phyloP scores from a whole-genome alignment of 2,797 vertebrate genomes.

The Gymnopithys bicolor region DNA sequence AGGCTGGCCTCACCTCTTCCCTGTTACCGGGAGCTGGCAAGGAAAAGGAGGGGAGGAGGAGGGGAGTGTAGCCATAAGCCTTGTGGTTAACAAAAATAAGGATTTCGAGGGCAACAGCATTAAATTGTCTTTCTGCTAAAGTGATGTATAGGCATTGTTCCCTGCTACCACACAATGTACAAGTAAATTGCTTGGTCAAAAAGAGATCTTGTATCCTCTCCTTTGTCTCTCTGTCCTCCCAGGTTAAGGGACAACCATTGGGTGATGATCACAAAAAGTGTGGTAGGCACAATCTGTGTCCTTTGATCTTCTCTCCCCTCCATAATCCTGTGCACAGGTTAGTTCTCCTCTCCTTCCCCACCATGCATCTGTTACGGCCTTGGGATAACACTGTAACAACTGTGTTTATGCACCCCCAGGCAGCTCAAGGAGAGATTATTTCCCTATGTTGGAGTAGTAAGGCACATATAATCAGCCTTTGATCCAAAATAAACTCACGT shows the following conservation, averaged over 20 bases:
- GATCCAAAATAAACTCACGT: background rate
- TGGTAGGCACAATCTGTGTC: background rate
- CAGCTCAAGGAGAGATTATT: background rate
- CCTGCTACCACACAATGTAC: background rate
- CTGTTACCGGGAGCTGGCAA: slow-evolving; percentile 70
- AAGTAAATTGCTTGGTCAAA: slow-evolving; percentile 41
- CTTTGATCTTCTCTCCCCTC: background rate
- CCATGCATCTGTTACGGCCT: background rate
- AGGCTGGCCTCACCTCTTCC: slow-evolving; percentile 73
- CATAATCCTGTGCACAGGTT: background rate
- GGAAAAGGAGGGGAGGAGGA: background rate
- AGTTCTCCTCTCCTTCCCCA: background rate
- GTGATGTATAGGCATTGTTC: slow-evolving; percentile 44
- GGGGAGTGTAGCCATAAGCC: slow-evolving; percentile 78
- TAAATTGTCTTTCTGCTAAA: slow-evolving; percentile 72
- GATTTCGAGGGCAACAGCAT: slow-evolving; percentile 53
- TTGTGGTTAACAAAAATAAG: slow-evolving; percentile 71
- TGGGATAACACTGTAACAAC: background rate
- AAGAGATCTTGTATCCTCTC: slow-evolving; percentile 1
- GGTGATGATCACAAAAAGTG: background rate
- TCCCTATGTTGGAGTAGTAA: background rate
- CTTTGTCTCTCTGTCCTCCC: background rate
- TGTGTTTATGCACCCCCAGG: background rate
- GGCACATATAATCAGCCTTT: background rate
- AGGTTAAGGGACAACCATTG: background rate